Percentiles rank a stretch among this genome's conserved stretches.
Evolutionary conservation across 2,113 vertebrate genomes (phyloP).

Genomic region (Cercopithecus mona): DNA sequence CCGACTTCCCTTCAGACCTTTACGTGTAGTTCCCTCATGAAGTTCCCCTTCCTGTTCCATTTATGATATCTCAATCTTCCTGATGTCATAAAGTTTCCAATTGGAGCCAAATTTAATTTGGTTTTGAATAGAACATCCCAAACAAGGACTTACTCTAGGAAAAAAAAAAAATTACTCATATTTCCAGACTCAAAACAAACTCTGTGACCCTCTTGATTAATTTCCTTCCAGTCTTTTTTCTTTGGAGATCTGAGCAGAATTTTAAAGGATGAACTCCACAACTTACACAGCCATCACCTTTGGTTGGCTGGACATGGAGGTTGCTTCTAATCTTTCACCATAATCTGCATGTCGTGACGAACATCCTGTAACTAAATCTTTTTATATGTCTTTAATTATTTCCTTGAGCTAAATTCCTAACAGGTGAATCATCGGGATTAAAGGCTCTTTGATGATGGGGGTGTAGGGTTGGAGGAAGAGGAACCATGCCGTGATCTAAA

Average conservation of each 20-base stretch:
- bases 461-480: background rate
- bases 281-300: background rate
- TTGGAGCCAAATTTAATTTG: background rate
- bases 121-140: background rate
- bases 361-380: slow-evolving; percentile 33
- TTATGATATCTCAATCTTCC: background rate
- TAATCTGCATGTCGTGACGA: background rate
- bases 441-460: slow-evolving; percentile 33
- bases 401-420: slow-evolving; percentile 68
- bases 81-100: background rate
- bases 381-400: slow-evolving; percentile 53
- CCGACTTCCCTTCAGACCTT: background rate
- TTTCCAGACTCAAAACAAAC: background rate
- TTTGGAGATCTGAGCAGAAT: background rate
- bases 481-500: background rate
- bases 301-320: background rate
- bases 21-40: background rate
- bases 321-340: slow-evolving; percentile 18
- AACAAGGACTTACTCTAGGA: background rate
- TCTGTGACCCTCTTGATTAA: background rate
- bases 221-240: background rate
- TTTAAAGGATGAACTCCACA: background rate
- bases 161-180: background rate
- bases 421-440: slow-evolving; percentile 53
- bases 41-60: background rate